phyloP scores from a whole-genome alignment of 1,140 invertebrate species.

The Pygmarrhopalites habei region DNA sequence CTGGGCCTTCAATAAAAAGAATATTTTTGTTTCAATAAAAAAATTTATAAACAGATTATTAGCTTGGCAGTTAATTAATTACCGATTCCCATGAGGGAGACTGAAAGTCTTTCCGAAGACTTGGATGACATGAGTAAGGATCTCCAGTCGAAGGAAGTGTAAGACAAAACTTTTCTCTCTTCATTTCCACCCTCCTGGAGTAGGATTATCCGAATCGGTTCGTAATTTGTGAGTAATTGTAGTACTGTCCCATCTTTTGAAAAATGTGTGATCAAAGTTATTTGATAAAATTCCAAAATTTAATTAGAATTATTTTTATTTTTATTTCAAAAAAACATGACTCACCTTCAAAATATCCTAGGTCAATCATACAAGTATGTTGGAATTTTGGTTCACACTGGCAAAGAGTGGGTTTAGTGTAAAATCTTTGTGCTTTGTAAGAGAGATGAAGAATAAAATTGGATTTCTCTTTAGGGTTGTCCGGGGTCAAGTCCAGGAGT shows the following conservation, averaged over 20 bases:
- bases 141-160: conserved; percentile 18
- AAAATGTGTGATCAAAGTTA: too few relatives aligned
- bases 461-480: neutral
- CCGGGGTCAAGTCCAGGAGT: neutral
- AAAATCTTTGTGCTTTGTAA: conserved; percentile 23
- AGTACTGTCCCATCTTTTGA: conserved; percentile 4
- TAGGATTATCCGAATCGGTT: conserved; percentile 4
- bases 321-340: too few relatives aligned
- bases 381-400: conserved; percentile 18
- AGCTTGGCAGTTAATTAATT: neutral
- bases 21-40: conserved; percentile 1
- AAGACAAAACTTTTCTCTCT: conserved; percentile 2
- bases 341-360: conserved; percentile 23
- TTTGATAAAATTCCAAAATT: too few relatives aligned
- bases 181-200: neutral
- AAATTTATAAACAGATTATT: neutral
- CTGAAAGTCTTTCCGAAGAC: neutral
- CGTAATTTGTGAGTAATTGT: neutral
- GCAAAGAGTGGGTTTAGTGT: neutral
- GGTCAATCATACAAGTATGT: conserved; percentile 23
- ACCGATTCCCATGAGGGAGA: conserved; percentile 27
- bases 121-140: conserved; percentile 19
- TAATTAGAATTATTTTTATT: too few relatives aligned
- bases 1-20: conserved; percentile 39
- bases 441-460: conserved; percentile 17